Conservation (phyloP, 1,140 invertebrate genomes). For the Pseudomyrmex flavicornis region DNA sequence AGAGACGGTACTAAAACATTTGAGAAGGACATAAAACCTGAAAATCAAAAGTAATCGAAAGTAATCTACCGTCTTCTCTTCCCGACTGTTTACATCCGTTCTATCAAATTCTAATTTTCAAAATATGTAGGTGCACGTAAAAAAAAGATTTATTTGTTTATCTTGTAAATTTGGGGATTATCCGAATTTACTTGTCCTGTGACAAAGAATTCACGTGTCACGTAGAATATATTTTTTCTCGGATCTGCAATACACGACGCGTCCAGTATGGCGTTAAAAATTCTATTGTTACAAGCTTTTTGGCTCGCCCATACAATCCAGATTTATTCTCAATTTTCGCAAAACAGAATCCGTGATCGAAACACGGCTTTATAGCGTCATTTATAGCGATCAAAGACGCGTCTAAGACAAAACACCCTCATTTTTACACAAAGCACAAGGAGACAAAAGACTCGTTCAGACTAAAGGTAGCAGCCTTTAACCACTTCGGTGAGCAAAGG, state of each 20-base stretch:
- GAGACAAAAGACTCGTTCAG: conserved; percentile 47
- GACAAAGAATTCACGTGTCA: conserved; percentile 3
- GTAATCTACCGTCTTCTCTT: background rate
- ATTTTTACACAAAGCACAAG: conserved; percentile 35
- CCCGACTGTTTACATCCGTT: too few species aligned
- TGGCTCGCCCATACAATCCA: background rate
- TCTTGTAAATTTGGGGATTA: background rate
- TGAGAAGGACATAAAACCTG: background rate
- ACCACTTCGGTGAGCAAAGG: conserved; percentile 43
- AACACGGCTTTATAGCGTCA: background rate
- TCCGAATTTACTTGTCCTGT: conserved; percentile 5
- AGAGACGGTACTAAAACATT: background rate
- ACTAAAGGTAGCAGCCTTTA: conserved; percentile 46
- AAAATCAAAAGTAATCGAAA: background rate
- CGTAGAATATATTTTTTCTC: background rate
- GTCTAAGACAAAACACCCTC: conserved; percentile 37
- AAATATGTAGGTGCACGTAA: background rate
- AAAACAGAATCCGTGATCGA: conserved; percentile 3
- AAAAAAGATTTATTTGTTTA: background rate
- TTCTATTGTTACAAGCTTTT: background rate
- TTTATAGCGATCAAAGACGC: conserved; percentile 37
- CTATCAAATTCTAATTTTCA: conserved; percentile 4
- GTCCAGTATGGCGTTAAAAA: background rate
- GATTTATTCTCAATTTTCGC: conserved; percentile 45
- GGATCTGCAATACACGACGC: background rate